A percentile compares a stretch with the other conserved stretches of the same genome.
Conservation (phyloP, 2,888 invertebrate species). For the Lumbricus terrestris region DNA sequence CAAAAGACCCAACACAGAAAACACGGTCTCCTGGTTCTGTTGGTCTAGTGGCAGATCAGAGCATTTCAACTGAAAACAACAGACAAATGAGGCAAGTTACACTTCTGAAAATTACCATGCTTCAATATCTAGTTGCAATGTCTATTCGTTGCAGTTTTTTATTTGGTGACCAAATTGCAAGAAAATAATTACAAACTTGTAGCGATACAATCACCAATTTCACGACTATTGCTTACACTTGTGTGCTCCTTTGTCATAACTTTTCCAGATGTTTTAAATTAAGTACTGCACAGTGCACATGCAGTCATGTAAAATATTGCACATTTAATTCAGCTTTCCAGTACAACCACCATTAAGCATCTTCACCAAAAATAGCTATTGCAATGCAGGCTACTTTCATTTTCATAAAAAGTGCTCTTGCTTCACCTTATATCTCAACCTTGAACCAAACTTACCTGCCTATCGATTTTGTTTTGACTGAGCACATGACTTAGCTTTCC, state of each 20-base stretch:
- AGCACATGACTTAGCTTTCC: too few relatives aligned
- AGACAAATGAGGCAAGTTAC: background rate
- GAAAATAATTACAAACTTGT: too few relatives aligned
- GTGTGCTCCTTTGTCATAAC: background rate
- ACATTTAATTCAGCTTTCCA: background rate
- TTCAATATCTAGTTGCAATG: background rate
- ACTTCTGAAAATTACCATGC: background rate
- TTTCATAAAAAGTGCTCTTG: too few relatives aligned
- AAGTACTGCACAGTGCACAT: background rate
- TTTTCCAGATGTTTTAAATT: background rate
- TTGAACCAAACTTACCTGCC: too few relatives aligned
- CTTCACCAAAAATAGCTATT: background rate
- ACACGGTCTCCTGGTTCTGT: constrained; percentile 14
- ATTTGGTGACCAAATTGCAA: too few relatives aligned
- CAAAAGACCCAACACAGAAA: constrained; percentile 44
- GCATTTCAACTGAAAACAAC: background rate
- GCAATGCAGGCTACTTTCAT: background rate
- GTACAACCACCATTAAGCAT: too few relatives aligned
- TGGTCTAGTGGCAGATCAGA: background rate
- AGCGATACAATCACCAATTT: too few relatives aligned
- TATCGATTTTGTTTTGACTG: too few relatives aligned
- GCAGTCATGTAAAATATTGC: background rate
- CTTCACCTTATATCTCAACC: too few relatives aligned
- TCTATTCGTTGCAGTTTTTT: too few relatives aligned
- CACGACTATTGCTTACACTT: background rate